Conservation (phyloP, 2,797 vertebrate genomes). For the Mallotus villosus region DNA sequence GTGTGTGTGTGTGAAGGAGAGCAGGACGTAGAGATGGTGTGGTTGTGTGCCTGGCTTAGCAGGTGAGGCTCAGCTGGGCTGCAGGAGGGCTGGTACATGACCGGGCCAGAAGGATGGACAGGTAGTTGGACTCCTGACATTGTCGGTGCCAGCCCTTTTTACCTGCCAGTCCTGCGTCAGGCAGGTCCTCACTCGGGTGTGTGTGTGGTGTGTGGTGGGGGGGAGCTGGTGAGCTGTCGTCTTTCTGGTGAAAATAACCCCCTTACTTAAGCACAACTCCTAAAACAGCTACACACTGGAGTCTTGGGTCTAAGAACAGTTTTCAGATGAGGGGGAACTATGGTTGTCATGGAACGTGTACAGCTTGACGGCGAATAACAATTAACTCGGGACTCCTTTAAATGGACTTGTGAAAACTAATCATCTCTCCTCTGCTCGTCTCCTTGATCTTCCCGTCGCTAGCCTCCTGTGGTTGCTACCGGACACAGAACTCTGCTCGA, state of each 20-base stretch:
- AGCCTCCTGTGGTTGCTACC: too few relatives aligned
- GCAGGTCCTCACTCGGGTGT: conserved; percentile 29
- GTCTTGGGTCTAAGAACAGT: not conserved
- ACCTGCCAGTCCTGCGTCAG: not conserved
- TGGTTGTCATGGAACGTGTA: too few relatives aligned
- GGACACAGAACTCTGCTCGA: too few relatives aligned
- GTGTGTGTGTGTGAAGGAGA: too few relatives aligned
- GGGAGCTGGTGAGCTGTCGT: conserved; percentile 5
- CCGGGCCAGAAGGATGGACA: conserved; percentile 33
- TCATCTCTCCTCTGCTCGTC: too few relatives aligned
- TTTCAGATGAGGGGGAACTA: too few relatives aligned
- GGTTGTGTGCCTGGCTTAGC: not conserved
- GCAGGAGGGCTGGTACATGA: conserved; percentile 15
- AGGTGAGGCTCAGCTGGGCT: conserved; percentile 25
- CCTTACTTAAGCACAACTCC: not conserved
- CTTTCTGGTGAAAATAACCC: not conserved
- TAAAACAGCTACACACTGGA: not conserved
- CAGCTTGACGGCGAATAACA: too few relatives aligned
- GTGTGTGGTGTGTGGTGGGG: too few relatives aligned
- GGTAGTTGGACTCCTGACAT: conserved; percentile 7
- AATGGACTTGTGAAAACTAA: too few relatives aligned
- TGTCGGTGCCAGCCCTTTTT: not conserved
- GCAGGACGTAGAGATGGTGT: too few relatives aligned
- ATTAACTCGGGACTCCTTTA: too few relatives aligned
- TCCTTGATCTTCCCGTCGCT: too few relatives aligned